Base-by-base conservation (phyloP, 2,888 invertebrate genomes). In the Trisateles emortualis region DNA sequence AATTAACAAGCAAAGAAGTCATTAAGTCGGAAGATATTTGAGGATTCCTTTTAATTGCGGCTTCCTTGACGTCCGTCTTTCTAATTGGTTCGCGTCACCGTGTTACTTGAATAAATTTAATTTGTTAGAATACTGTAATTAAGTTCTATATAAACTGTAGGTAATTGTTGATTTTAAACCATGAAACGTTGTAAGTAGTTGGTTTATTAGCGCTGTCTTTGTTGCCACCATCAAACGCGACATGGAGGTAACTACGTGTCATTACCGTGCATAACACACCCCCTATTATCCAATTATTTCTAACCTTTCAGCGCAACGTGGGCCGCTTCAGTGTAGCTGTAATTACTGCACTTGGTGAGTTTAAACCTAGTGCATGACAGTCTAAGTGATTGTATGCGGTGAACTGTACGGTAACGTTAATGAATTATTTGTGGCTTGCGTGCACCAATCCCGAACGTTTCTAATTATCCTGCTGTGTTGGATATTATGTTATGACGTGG, bases 1-100 rank as follows among this genome's bases (percentile, higher is more conserved):
- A 90, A 92, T 92, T 92, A 92, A 92, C 92, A 90, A 92, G 92
- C 88, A 90, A 92, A 92, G 93, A 92, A 92, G 90, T 92, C 92
- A 92, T 92, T 90, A 92, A 87, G 89, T 86, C 85, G 88, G 84
- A 91, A 91, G 91, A 90, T 90, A 90, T 89, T 90, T 79, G 91
- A 89, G 92, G 86, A 89, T 90, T 87, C 77, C 80, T 87, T 90
- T 89, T 92, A 92, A 92, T 92, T 92, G 92, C 81, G 90, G 91
- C 82, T 87, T 88, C 85, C 84, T 86, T 83, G 84, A 83, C 87
- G 84, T 87, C 86, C 88, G 84, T 78, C 74, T 83, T 85, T 84
- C 86, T 92, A 92, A 92, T 92, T 92, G 92, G 90, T 88, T 86
- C 85, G 87, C 87, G 88, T 88, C 78, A 80, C 65, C 79, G 81